These are phyloP conservation scores for Pogona vitticeps DNA, from an alignment of 2,113 vertebrate genomes.

Conservation along the genomic window DNA sequence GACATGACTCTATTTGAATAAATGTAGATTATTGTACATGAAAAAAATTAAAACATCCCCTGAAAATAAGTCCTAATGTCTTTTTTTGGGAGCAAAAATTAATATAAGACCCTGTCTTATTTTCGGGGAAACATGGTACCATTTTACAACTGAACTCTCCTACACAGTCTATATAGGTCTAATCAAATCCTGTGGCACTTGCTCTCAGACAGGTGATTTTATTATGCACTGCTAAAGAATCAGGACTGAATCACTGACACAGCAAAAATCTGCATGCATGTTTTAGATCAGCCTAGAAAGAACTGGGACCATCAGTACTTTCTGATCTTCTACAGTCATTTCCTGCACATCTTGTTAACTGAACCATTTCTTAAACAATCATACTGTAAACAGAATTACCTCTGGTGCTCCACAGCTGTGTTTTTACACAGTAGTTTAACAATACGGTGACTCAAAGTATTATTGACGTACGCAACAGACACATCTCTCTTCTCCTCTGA, in stretches of 20 bases:
- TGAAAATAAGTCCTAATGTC: too few species aligned
- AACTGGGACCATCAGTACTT: not conserved
- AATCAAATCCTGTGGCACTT: not conserved
- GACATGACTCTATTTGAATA: too few species aligned
- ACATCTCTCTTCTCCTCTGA: too few species aligned
- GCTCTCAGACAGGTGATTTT: not conserved
- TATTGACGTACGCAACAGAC: not conserved
- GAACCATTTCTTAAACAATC: not conserved
- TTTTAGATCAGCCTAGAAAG: not conserved
- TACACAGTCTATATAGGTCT: not conserved
- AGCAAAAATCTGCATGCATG: not conserved
- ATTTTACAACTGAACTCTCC: not conserved
- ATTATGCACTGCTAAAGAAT: not conserved
- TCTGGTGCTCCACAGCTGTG: not conserved
- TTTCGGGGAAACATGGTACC: too few species aligned
- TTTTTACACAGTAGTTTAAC: not conserved
- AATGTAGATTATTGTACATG: too few species aligned
- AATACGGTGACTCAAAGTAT: not conserved
- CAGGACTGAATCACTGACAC: not conserved
- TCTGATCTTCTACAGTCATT: not conserved
- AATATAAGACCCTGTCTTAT: too few species aligned
- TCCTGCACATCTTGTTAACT: not conserved
- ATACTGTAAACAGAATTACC: not conserved
- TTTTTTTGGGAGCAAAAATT: too few species aligned
- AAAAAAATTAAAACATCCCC: too few species aligned